Conservation (phyloP, 1,140 invertebrate species). For the Calycopis cecrops region DNA sequence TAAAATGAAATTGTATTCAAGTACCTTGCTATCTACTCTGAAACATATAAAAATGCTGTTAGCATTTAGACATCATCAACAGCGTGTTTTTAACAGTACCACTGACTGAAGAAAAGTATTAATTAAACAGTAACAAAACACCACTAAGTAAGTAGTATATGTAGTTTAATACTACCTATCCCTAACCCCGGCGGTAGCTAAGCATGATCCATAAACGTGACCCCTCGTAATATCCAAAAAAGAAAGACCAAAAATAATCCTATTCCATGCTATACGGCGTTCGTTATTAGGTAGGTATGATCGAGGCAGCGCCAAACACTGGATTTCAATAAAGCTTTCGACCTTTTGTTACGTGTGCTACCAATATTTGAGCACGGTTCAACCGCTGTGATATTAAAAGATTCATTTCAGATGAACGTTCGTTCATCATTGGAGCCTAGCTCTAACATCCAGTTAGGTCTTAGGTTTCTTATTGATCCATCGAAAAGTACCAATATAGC, state of each 20-base stretch:
- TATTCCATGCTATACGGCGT: constrained; percentile 21
- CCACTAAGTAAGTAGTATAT: too few relatives aligned
- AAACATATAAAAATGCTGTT: too few relatives aligned
- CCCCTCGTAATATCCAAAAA: too few relatives aligned
- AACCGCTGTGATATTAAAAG: constrained; percentile 56
- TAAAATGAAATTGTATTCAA: too few relatives aligned
- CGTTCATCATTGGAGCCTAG: constrained; percentile 33
- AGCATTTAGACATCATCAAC: too few relatives aligned
- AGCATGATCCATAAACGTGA: too few relatives aligned
- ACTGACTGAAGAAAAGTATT: too few relatives aligned
- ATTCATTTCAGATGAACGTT: constrained; percentile 57
- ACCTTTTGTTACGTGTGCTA: constrained; percentile 61
- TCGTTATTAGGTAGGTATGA: constrained; percentile 40
- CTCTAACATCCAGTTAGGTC: constrained; percentile 16
- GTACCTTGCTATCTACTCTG: too few relatives aligned
- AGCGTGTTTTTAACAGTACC: too few relatives aligned
- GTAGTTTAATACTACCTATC: too few relatives aligned
- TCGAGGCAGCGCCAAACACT: constrained; percentile 41
- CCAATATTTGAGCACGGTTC: constrained; percentile 58
- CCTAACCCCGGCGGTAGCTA: too few relatives aligned
- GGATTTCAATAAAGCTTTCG: constrained; percentile 63
- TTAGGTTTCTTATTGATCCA: constrained; percentile 10
- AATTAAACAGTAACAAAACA: too few relatives aligned
- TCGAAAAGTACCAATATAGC: background rate
- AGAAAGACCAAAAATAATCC: constrained; percentile 12